Base-by-base conservation (phyloP, 2,113 vertebrate genomes). In the Plotosus lineatus region DNA sequence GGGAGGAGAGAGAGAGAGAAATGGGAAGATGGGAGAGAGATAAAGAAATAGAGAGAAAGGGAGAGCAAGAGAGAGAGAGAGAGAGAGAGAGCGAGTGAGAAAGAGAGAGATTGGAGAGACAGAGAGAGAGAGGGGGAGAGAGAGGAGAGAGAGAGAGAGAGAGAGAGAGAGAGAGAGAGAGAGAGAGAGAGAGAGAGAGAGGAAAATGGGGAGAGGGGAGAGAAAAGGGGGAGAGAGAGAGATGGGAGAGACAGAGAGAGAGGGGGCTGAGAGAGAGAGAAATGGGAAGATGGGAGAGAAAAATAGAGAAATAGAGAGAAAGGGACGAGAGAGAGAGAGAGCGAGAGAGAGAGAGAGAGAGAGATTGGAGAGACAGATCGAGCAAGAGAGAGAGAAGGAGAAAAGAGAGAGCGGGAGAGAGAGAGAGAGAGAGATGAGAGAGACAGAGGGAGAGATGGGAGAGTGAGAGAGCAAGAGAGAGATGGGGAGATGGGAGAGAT, bases 381-480 rank as follows among this genome's bases (percentile, higher is more conserved):
- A n/a, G n/a, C n/a, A n/a, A n/a, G 14, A 31, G 68, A 31, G 42
- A 44, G 12, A 69, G 40, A 44, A 40, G 26, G 65, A 68, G 65
- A n/a, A 68, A 38, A 42, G 61, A 82, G 51, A 82, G 78, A 58
- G 50, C 36, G 61, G 44, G 48, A 72, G 78, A 58, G 79, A 46
- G 75, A 53, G 75, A 73, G 10, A 26, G 42, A 61, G 63, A 50
- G 48, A 12, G 38, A 46, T n/a, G 28, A 33, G 21, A 77, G 65
- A 48, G 56, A 31, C 65, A 68, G 78, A 76, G 51, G 14, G 68
- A 31, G 42, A 44, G 12, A 69, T 23, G 65, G 26, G 65, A 68
- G 65, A 68, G 63, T n/a, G 61, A 82, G 51, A 82, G 78, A 58
- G 50, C 36, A 50, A 56, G 48, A 72, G 78, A 58, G 79, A 46